These are phyloP conservation scores for Eptatretus atami DNA, from an alignment of 2,797 vertebrate genomes.

Conservation along the genomic window DNA sequence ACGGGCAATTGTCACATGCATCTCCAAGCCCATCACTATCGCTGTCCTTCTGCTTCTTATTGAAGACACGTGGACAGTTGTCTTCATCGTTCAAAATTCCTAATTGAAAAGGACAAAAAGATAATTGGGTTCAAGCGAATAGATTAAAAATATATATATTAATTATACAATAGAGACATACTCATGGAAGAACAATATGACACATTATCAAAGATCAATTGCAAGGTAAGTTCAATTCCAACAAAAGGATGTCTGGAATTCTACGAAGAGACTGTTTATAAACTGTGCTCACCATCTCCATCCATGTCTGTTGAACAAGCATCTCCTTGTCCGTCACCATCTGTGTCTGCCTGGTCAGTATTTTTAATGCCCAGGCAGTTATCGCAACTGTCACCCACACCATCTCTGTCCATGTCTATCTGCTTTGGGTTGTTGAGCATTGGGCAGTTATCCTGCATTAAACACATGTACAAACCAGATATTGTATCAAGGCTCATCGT, in stretches of 20 bases:
- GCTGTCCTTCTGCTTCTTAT: slow-evolving; percentile 72
- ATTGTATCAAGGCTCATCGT: too few species aligned
- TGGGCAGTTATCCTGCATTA: slow-evolving; percentile 65
- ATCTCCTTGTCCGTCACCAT: slow-evolving; percentile 78
- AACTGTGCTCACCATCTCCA: slow-evolving; percentile 39
- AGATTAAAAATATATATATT: not conserved
- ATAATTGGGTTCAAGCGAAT: too few species aligned
- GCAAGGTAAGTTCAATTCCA: too few species aligned
- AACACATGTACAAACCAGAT: slow-evolving; percentile 8
- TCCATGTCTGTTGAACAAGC: slow-evolving; percentile 85
- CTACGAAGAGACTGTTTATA: too few species aligned
- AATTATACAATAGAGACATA: not conserved
- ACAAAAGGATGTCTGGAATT: too few species aligned
- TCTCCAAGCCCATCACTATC: slow-evolving; percentile 82
- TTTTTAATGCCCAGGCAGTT: slow-evolving; percentile 86
- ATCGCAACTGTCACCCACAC: slow-evolving; percentile 71
- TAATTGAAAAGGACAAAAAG: slow-evolving; percentile 12
- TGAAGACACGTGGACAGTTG: slow-evolving; percentile 88
- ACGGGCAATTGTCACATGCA: slow-evolving; percentile 90
- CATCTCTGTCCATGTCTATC: slow-evolving; percentile 69
- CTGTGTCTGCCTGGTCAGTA: slow-evolving; percentile 73
- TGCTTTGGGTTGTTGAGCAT: slow-evolving; percentile 76
- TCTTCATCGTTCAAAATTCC: slow-evolving; percentile 73
- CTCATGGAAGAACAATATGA: too few species aligned
- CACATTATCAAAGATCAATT: too few species aligned